A percentile compares a stretch with the other conserved stretches of the same genome.
phyloP scores from a whole-genome alignment of 2,113 vertebrate genomes.

The Corythoichthys haematopterus region DNA sequence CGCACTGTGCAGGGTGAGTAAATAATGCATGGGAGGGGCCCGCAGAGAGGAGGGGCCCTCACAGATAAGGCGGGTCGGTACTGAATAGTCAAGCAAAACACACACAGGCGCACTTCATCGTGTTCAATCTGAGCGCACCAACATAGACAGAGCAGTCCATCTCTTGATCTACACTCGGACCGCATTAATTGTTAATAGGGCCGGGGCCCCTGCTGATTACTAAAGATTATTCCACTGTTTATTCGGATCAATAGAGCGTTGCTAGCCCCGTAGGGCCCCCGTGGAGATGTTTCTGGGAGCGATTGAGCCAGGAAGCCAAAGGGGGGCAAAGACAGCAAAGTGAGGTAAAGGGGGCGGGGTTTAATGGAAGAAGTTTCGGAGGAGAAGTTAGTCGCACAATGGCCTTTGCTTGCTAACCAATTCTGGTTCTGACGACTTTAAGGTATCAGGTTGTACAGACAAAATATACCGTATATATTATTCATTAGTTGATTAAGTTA shows the following conservation, averaged over 20 bases:
- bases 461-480: too few relatives aligned
- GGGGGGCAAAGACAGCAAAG: constrained; percentile 38
- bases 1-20: constrained; percentile 27
- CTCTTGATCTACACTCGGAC: constrained; percentile 59
- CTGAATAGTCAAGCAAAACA: constrained; percentile 65
- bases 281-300: constrained; percentile 50
- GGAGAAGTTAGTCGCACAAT: constrained; percentile 44
- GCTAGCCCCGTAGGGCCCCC: constrained; percentile 56
- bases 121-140: constrained; percentile 30
- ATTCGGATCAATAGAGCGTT: constrained; percentile 69
- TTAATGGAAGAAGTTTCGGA: constrained; percentile 13
- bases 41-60: constrained; percentile 40
- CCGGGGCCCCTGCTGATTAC: constrained; percentile 51
- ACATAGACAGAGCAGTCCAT: constrained; percentile 44
- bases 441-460: too few relatives aligned
- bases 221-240: constrained; percentile 70
- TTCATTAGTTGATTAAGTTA: too few relatives aligned
- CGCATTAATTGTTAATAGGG: constrained; percentile 70
- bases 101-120: constrained; percentile 15
- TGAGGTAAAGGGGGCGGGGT: constrained; percentile 25
- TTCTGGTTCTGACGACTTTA: too few relatives aligned
- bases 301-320: constrained; percentile 25
- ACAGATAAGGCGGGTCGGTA: constrained; percentile 51
- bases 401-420: constrained; percentile 19
- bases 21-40: constrained; percentile 54